A percentile compares a stretch with the other conserved stretches of the same genome.
Evolutionary conservation across 2,888 invertebrate species (phyloP).

Genomic region (Nebria brevicollis): DNA sequence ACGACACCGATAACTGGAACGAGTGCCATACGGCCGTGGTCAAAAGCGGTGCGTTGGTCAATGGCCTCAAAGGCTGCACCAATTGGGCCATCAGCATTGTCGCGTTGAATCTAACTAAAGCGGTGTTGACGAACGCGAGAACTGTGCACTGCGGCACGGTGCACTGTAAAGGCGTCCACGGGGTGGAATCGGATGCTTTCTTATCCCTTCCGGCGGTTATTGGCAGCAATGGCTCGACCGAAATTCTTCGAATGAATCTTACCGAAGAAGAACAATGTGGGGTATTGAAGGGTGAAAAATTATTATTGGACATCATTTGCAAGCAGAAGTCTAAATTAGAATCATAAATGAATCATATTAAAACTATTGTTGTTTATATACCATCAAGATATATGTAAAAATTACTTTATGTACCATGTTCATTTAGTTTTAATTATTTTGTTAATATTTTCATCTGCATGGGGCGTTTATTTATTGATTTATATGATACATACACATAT

Average conservation of each 20-base stretch:
- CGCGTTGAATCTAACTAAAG: conserved; percentile 75
- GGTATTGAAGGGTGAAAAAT: background rate
- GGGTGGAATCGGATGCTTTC: conserved; percentile 68
- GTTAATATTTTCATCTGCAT: too few relatives aligned
- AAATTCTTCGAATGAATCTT: conserved; percentile 52
- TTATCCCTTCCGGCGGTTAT: conserved; percentile 69
- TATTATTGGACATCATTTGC: background rate
- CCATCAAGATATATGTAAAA: too few relatives aligned
- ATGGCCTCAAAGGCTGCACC: conserved; percentile 73
- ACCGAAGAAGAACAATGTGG: background rate
- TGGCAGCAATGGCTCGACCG: conserved; percentile 62
- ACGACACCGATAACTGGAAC: conserved; percentile 78
- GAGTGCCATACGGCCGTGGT: conserved; percentile 61
- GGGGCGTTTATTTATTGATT: too few relatives aligned
- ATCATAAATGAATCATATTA: too few relatives aligned
- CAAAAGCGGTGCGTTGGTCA: background rate
- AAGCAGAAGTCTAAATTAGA: background rate
- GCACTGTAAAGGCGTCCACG: conserved; percentile 50
- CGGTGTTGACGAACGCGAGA: conserved; percentile 77
- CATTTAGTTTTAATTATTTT: too few relatives aligned
- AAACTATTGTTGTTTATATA: too few relatives aligned
- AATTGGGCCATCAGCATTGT: conserved; percentile 91
- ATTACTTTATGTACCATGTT: too few relatives aligned
- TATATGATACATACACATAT: too few relatives aligned
- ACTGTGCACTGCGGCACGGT: conserved; percentile 66